A percentile compares a stretch with the other conserved stretches of the same genome.
Conservation (phyloP, 2,797 vertebrate genomes). For the Xenentodon cancila region DNA sequence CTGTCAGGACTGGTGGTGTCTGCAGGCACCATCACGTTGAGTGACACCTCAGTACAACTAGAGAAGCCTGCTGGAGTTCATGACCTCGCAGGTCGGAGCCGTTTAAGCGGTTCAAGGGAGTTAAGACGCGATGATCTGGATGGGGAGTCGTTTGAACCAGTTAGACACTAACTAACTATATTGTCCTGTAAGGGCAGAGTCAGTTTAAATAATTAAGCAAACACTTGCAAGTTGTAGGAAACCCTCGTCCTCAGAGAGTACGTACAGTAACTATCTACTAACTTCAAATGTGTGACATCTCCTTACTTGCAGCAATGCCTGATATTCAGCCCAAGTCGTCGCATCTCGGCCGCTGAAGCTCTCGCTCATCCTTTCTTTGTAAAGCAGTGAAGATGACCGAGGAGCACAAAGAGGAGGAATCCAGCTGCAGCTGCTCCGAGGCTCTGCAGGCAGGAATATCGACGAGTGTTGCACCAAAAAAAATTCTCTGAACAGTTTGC, state of each 20-base stretch:
- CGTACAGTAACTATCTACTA: neutral
- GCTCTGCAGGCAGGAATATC: neutral
- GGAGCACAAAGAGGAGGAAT: neutral
- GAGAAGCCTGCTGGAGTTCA: no score
- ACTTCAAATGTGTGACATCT: conserved; percentile 15
- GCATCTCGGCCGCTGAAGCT: conserved; percentile 79
- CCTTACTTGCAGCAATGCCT: conserved; percentile 74
- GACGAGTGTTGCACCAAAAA: conserved; percentile 15
- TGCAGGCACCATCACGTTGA: no score
- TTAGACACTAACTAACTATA: no score
- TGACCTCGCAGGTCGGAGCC: no score
- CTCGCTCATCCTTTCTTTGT: conserved; percentile 78
- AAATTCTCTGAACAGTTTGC: neutral
- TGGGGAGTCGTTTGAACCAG: no score
- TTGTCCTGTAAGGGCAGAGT: no score
- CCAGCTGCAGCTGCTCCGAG: neutral
- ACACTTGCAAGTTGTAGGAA: no score
- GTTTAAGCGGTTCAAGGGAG: no score
- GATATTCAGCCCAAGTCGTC: conserved; percentile 72
- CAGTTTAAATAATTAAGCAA: no score
- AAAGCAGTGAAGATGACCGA: conserved; percentile 42
- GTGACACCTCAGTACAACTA: no score
- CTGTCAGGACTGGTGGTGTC: no score
- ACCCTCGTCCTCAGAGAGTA: neutral
- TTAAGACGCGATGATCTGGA: no score